Evolutionary conservation across 2,113 vertebrate species (phyloP).

Genomic region (Chionis minor): DNA sequence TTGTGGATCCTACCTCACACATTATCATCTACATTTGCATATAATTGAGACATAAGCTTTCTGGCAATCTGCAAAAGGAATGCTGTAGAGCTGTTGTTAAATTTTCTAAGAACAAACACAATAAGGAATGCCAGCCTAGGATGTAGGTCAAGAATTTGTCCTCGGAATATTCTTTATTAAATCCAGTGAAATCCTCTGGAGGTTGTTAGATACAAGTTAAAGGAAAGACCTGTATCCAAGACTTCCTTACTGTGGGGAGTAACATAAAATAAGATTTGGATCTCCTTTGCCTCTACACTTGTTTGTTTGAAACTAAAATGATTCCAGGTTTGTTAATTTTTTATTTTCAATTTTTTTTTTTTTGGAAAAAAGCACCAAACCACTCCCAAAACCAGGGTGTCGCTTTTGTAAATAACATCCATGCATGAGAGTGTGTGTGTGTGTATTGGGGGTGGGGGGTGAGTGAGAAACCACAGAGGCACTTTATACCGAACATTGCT

Average conservation of each 20-base stretch:
- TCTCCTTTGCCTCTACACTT: not conserved
- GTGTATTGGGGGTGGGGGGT: not conserved
- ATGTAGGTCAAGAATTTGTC: slow-evolving; percentile 65
- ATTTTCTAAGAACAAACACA: slow-evolving; percentile 71
- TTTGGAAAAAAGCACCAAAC: not conserved
- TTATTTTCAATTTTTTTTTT: not conserved
- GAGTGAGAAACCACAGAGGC: slow-evolving; percentile 61
- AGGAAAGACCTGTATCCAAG: slow-evolving; percentile 30
- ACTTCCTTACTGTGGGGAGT: not conserved
- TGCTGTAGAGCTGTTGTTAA: slow-evolving; percentile 62
- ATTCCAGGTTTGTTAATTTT: not conserved
- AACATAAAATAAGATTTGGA: not conserved
- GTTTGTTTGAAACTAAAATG: not conserved
- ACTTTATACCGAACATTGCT: slow-evolving; percentile 49
- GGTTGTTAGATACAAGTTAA: slow-evolving; percentile 40
- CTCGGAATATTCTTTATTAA: slow-evolving; percentile 27
- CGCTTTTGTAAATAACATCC: slow-evolving; percentile 6
- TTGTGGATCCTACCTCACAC: slow-evolving; percentile 56
- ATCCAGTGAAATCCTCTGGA: slow-evolving; percentile 26
- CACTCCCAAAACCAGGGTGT: not conserved
- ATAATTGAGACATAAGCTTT: slow-evolving; percentile 62
- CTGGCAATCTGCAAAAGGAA: slow-evolving; percentile 50
- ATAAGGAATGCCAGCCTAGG: slow-evolving; percentile 52
- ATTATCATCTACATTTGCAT: slow-evolving; percentile 57
- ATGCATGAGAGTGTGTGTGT: not conserved